These are phyloP conservation scores for Micrasema longulum DNA, from an alignment of 1,140 invertebrate species.

Conservation along the genomic window DNA sequence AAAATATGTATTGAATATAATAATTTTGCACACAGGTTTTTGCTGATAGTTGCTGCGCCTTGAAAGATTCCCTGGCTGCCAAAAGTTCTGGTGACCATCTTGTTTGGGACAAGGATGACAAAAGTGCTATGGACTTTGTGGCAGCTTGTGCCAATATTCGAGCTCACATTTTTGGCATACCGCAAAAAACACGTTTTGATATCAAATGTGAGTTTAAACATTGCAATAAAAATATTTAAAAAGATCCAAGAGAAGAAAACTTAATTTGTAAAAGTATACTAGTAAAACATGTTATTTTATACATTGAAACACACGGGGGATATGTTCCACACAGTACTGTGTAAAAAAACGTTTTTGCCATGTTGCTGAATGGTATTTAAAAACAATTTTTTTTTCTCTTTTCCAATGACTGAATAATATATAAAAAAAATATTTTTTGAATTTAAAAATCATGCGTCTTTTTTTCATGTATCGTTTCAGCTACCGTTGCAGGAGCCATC, in stretches of 20 bases:
- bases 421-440: no score
- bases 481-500: no score
- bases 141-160: constrained; percentile 94
- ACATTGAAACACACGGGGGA: no score
- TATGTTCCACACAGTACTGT: no score
- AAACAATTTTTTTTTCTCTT: background rate
- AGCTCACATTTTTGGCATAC: constrained; percentile 91
- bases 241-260: background rate
- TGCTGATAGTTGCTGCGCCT: constrained; percentile 74
- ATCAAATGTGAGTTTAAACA: constrained; percentile 89
- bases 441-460: no score
- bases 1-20: background rate
- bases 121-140: constrained; percentile 95
- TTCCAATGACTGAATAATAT: no score
- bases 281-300: no score
- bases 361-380: background rate
- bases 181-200: constrained; percentile 89
- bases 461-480: no score
- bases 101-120: constrained; percentile 98
- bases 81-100: constrained; percentile 78
- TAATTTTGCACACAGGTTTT: constrained; percentile 74
- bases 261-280: no score
- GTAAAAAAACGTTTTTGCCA: no score
- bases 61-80: constrained; percentile 75
- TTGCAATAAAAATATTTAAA: no score